A percentile compares a stretch with the other conserved stretches of the same genome.
These are phyloP conservation scores for Mylabris phalerata DNA, from an alignment of 1,140 invertebrate genomes.

Conservation along the genomic window DNA sequence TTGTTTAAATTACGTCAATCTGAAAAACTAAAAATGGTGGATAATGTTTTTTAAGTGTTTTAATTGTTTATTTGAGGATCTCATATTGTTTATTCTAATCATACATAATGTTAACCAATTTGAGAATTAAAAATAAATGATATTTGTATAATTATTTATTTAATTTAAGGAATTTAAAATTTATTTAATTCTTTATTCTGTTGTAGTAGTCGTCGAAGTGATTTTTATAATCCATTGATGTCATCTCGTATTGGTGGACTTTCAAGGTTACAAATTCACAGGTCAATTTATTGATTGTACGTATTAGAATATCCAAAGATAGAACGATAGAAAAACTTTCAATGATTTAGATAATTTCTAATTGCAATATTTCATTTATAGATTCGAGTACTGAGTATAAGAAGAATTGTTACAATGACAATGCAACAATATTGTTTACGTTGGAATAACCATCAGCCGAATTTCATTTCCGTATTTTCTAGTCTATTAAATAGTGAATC, in stretches of 20 bases:
- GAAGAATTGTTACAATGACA: constrained; percentile 47
- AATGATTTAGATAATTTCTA: background rate
- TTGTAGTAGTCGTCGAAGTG: constrained; percentile 4
- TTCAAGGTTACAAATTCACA: constrained; percentile 19
- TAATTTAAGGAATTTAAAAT: background rate
- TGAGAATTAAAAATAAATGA: background rate
- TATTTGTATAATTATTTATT: background rate
- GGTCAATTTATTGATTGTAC: constrained; percentile 20
- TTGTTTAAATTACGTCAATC: constrained; percentile 12
- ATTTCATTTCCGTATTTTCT: constrained; percentile 80
- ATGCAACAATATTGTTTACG: constrained; percentile 80
- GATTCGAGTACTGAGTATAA: background rate
- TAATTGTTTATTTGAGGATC: constrained; percentile 11
- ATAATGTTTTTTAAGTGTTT: constrained; percentile 16
- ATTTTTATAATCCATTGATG: constrained; percentile 16
- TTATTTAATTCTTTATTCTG: constrained; percentile 5
- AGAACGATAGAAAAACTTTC: background rate
- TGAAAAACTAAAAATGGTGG: constrained; percentile 16
- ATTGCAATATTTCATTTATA: background rate
- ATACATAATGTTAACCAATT: constrained; percentile 7
- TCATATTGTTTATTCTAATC: constrained; percentile 9
- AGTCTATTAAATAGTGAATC: constrained; percentile 70
- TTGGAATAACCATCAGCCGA: constrained; percentile 86
- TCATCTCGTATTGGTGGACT: constrained; percentile 17
- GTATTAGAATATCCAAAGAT: constrained; percentile 11